These are phyloP conservation scores for Phrynocephalus forsythii DNA, from an alignment of 2,797 vertebrate species.

Conservation along the genomic window DNA sequence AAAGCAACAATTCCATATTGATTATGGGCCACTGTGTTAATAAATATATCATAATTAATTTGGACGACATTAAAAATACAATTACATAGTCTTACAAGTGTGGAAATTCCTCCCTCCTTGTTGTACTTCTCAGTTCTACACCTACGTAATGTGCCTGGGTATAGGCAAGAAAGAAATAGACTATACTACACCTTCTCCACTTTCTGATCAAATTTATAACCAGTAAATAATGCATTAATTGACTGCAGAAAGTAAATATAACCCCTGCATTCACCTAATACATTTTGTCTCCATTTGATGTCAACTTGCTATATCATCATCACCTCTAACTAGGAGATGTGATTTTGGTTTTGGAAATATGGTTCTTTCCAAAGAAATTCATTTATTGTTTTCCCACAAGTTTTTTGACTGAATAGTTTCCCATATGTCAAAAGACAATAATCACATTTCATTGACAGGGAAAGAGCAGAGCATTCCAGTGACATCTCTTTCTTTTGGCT, in stretches of 20 bases:
- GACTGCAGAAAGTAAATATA: background rate
- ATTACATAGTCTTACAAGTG: background rate
- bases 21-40: background rate
- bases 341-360: no score
- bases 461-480: no score
- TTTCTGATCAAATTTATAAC: background rate
- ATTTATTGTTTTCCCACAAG: no score
- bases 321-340: no score
- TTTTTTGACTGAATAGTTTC: no score
- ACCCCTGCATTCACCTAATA: background rate
- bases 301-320: background rate
- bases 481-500: no score
- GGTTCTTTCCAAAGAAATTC: background rate
- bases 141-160: background rate
- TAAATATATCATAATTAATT: conserved; percentile 18
- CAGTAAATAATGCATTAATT: background rate
- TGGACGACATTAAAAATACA: background rate
- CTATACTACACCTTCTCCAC: background rate
- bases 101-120: background rate
- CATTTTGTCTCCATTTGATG: background rate
- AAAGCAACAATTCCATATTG: conserved; percentile 6
- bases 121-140: background rate
- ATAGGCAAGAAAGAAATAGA: background rate
- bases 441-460: no score
- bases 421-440: no score